Conservation (phyloP, 2,797 vertebrate genomes). For the Buphagus erythrorhynchus region DNA sequence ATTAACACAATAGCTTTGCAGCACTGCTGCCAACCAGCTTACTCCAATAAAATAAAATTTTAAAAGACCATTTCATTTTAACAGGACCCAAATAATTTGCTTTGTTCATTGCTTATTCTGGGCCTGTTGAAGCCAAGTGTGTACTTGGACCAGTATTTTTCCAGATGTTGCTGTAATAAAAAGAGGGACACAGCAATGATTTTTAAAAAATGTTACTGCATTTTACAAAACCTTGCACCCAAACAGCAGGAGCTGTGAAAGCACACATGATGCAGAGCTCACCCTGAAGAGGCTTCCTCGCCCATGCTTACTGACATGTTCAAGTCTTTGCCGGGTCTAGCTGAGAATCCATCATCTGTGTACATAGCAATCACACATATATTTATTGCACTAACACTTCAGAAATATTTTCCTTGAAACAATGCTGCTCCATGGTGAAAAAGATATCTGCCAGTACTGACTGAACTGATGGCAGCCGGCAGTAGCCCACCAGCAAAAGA, state of each 20-base stretch:
- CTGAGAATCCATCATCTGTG: background rate
- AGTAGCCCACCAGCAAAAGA: background rate
- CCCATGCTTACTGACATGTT: background rate
- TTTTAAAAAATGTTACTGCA: background rate
- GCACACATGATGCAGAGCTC: background rate
- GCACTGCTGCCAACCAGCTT: background rate
- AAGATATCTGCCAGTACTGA: background rate
- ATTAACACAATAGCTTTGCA: background rate
- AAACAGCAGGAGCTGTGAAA: background rate
- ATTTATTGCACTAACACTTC: background rate
- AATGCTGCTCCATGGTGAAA: background rate
- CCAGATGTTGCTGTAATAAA: background rate
- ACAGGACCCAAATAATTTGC: background rate
- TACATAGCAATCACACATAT: background rate
- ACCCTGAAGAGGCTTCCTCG: background rate
- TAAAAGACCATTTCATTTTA: background rate
- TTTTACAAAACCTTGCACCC: background rate
- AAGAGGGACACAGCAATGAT: background rate
- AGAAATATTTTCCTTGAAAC: conserved; percentile 6
- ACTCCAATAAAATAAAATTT: background rate
- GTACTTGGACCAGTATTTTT: background rate
- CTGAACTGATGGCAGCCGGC: background rate
- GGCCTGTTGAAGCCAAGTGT: background rate
- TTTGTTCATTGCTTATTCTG: background rate
- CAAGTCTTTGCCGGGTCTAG: background rate